Conservation (phyloP, 2,888 invertebrate species). For the Cylloceria caligata region DNA sequence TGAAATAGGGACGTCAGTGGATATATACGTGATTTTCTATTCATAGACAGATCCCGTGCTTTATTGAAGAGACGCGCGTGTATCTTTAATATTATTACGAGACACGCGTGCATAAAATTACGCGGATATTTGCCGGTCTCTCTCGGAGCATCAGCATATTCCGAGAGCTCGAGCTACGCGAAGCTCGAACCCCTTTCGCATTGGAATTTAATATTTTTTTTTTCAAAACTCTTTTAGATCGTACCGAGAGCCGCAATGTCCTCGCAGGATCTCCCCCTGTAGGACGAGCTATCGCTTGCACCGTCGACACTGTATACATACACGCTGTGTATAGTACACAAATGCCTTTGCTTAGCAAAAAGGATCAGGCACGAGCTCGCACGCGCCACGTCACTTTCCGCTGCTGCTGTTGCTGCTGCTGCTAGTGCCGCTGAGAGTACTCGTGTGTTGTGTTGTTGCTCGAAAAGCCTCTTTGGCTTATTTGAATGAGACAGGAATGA, state of each 20-base stretch:
- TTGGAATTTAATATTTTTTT: slow-evolving; percentile 41
- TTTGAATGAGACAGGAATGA: slow-evolving; percentile 68
- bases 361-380: slow-evolving; percentile 65
- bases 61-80: slow-evolving; percentile 37
- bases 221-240: slow-evolving; percentile 11
- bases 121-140: neutral
- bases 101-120: slow-evolving; percentile 65
- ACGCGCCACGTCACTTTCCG: slow-evolving; percentile 66
- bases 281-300: slow-evolving; percentile 23
- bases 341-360: slow-evolving; percentile 18
- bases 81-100: slow-evolving; percentile 36
- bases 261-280: slow-evolving; percentile 13
- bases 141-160: slow-evolving; percentile 31
- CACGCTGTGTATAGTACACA: slow-evolving; percentile 18
- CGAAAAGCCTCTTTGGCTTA: slow-evolving; percentile 65
- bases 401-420: no score
- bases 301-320: neutral
- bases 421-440: slow-evolving; percentile 46
- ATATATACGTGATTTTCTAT: slow-evolving; percentile 50
- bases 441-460: slow-evolving; percentile 48
- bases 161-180: neutral
- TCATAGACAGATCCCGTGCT: slow-evolving; percentile 65
- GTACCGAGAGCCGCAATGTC: slow-evolving; percentile 26
- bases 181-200: slow-evolving; percentile 28
- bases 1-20: slow-evolving; percentile 19